phyloP scores from a whole-genome alignment of 2,888 invertebrate species.

The Aphrophora alni region DNA sequence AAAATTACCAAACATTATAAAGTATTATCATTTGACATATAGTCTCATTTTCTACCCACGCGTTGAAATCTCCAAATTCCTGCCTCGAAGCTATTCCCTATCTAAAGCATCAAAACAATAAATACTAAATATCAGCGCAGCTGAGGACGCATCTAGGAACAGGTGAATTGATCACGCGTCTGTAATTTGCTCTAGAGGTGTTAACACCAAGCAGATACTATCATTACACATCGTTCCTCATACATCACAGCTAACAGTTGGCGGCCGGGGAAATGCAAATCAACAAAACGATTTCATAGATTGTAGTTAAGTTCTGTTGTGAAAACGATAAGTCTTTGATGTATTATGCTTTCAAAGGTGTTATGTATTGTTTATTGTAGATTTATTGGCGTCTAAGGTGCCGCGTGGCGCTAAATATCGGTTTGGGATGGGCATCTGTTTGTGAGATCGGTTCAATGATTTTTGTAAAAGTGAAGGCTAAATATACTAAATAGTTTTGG shows the following conservation, averaged over 20 bases:
- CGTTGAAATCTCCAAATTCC: background rate
- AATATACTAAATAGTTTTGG: too few relatives aligned
- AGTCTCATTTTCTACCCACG: background rate
- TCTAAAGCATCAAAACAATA: constrained; percentile 4
- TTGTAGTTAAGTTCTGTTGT: background rate
- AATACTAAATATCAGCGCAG: background rate
- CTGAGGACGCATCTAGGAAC: too few relatives aligned
- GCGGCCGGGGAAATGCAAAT: background rate
- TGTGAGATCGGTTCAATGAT: too few relatives aligned
- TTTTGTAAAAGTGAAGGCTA: too few relatives aligned
- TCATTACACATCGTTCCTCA: background rate
- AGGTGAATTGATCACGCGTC: background rate
- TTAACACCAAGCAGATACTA: background rate
- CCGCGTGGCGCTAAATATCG: background rate
- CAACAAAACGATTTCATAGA: background rate
- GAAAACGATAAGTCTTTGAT: background rate
- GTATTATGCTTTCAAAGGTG: background rate
- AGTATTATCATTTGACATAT: too few relatives aligned
- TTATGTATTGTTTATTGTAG: background rate
- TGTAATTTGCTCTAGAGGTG: background rate
- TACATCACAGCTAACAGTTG: background rate
- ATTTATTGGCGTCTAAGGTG: background rate
- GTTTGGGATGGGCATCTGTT: background rate
- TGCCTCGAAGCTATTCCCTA: background rate
- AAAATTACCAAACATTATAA: too few relatives aligned